A percentile compares a stretch with the other conserved stretches of the same genome.
These are phyloP conservation scores for Hartigia nigra DNA, from an alignment of 2,888 invertebrate species.

Conservation along the genomic window DNA sequence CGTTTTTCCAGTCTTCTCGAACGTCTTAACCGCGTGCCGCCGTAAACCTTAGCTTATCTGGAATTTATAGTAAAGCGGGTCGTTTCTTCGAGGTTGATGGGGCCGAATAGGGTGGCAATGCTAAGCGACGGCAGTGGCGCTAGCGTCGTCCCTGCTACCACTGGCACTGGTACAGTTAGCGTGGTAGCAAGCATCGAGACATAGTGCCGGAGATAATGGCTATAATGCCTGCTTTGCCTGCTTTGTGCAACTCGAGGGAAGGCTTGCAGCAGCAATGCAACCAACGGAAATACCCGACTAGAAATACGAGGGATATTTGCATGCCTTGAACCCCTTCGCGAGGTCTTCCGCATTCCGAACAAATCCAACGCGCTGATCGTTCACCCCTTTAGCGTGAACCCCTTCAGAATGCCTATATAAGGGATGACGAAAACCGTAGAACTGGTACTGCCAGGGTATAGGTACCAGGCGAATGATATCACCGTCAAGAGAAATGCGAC, in stretches of 20 bases:
- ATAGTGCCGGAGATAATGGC: conserved; percentile 13
- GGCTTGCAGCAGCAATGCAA: not conserved
- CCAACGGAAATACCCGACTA: conserved; percentile 16
- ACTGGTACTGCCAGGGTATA: not conserved
- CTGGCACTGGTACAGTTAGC: not conserved
- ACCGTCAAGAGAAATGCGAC: too few species aligned
- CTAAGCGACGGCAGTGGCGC: not conserved
- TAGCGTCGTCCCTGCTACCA: not conserved
- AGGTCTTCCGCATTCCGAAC: conserved; percentile 17
- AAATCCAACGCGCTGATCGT: not conserved
- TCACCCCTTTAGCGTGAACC: not conserved
- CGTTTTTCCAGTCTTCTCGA: conserved; percentile 28
- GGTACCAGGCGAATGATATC: not conserved
- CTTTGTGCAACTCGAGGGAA: conserved; percentile 27
- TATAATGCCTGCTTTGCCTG: conserved; percentile 31
- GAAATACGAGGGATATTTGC: conserved; percentile 30
- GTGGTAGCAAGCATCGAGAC: not conserved
- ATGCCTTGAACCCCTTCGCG: conserved; percentile 17
- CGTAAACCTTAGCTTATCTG: conserved; percentile 55
- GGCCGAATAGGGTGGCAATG: conserved; percentile 7
- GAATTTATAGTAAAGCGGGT: conserved; percentile 54
- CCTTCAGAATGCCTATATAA: not conserved
- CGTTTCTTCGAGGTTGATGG: conserved; percentile 43
- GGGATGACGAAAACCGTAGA: not conserved
- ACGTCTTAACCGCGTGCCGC: conserved; percentile 40